These are phyloP conservation scores for Pseudomyrmex sp. DNA, from an alignment of 1,140 invertebrate genomes.

Conservation along the genomic window DNA sequence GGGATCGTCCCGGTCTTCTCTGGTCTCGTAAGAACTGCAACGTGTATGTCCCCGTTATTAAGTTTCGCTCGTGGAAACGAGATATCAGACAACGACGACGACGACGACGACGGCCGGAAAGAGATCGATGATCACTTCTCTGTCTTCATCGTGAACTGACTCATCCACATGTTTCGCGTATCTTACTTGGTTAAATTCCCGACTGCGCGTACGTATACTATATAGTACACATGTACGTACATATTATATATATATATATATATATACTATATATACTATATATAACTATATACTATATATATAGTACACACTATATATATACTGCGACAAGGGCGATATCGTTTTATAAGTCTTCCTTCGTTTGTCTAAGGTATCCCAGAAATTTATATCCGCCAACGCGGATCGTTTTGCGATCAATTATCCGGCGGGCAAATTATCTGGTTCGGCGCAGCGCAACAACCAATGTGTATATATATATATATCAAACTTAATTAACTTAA, in stretches of 20 bases:
- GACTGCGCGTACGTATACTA: neutral
- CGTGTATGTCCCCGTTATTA: conserved; percentile 48
- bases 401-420: conserved; percentile 64
- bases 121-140: conserved; percentile 41
- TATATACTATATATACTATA: too few species aligned
- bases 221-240: too few species aligned
- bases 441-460: neutral
- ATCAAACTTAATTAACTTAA: conserved; percentile 52
- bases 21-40: conserved; percentile 14
- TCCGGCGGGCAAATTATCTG: conserved; percentile 18
- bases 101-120: conserved; percentile 8
- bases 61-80: conserved; percentile 16
- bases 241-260: too few species aligned
- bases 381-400: conserved; percentile 52
- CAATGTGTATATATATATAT: neutral
- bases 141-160: conserved; percentile 39
- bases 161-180: conserved; percentile 25
- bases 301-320: too few species aligned
- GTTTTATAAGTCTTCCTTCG: conserved; percentile 63
- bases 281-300: too few species aligned
- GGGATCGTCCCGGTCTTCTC: neutral
- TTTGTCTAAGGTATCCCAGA: conserved; percentile 55
- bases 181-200: conserved; percentile 65
- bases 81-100: conserved; percentile 22
- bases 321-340: neutral